Percentiles rank a stretch among this genome's conserved stretches.
These are phyloP conservation scores for Oncorhynchus keta DNA, from an alignment of 2,113 vertebrate genomes.

Conservation along the genomic window DNA sequence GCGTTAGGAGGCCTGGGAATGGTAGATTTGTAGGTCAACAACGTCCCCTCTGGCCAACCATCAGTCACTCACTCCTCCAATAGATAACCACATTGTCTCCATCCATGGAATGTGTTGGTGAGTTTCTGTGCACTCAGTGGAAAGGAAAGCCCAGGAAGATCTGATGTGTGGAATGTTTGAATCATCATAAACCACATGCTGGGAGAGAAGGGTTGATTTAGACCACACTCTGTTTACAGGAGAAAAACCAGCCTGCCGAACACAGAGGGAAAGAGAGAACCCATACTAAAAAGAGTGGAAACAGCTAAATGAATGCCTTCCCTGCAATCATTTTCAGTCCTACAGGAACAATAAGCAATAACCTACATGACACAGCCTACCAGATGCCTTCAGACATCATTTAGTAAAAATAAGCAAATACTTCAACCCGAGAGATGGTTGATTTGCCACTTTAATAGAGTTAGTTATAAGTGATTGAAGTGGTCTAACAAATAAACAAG, in stretches of 20 bases:
- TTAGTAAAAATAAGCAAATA: not conserved
- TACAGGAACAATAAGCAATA: not conserved
- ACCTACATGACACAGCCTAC: not conserved
- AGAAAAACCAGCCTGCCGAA: constrained; percentile 17
- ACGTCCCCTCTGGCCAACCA: no score
- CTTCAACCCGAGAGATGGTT: not conserved
- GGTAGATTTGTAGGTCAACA: not conserved
- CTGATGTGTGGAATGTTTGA: constrained; percentile 53
- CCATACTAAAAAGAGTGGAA: not conserved
- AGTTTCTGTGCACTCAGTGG: not conserved
- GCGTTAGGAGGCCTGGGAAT: not conserved
- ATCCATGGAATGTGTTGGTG: no score
- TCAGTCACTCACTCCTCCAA: no score
- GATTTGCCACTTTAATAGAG: no score
- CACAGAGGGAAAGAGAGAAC: not conserved
- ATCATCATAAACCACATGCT: constrained; percentile 64
- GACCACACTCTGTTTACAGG: constrained; percentile 31
- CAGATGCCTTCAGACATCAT: not conserved
- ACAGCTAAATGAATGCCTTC: not conserved
- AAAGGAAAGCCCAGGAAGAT: constrained; percentile 37
- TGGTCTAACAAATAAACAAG: no score
- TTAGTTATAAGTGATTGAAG: no score
- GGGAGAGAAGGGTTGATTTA: constrained; percentile 46
- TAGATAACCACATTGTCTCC: no score
- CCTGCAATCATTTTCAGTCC: not conserved